These are phyloP conservation scores for Oscheius sp. DNA, from an alignment of 2,888 invertebrate genomes.

Conservation along the genomic window DNA sequence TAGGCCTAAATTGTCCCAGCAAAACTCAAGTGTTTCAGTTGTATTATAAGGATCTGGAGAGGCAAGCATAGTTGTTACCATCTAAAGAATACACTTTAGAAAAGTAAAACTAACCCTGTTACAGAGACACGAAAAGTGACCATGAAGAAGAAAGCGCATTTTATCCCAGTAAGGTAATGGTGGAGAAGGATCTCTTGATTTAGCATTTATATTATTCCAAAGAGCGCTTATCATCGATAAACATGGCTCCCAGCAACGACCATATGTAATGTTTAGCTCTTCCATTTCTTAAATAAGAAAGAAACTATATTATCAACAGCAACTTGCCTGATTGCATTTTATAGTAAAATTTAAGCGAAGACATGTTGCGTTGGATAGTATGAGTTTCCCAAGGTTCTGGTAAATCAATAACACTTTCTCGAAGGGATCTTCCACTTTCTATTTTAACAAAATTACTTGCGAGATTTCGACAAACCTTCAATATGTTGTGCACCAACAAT, in stretches of 20 bases:
- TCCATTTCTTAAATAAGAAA: constrained; percentile 66
- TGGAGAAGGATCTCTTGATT: constrained; percentile 88
- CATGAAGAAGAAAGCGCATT: constrained; percentile 84
- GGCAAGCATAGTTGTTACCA: constrained; percentile 86
- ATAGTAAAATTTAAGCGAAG: constrained; percentile 94
- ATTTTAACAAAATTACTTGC: not conserved
- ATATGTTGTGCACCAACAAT: constrained; percentile 84
- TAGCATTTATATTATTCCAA: constrained; percentile 72
- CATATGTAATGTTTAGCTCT: constrained; percentile 88
- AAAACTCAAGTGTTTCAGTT: constrained; percentile 97
- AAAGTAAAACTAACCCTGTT: constrained; percentile 75
- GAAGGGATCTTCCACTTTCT: constrained; percentile 53
- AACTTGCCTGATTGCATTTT: constrained; percentile 84
- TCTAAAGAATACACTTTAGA: constrained; percentile 56
- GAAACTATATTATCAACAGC: not conserved
- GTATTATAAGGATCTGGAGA: constrained; percentile 97
- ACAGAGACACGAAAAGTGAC: constrained; percentile 86
- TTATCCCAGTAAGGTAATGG: constrained; percentile 98
- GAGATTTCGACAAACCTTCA: constrained; percentile 36
- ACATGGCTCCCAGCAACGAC: constrained; percentile 98
- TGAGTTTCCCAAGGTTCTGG: constrained; percentile 85
- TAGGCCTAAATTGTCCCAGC: constrained; percentile 89
- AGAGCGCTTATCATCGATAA: constrained; percentile 76
- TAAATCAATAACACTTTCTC: constrained; percentile 76
- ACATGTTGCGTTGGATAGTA: constrained; percentile 86